phyloP scores from a whole-genome alignment of 2,113 vertebrate genomes.

The Hystrix brachyura region DNA sequence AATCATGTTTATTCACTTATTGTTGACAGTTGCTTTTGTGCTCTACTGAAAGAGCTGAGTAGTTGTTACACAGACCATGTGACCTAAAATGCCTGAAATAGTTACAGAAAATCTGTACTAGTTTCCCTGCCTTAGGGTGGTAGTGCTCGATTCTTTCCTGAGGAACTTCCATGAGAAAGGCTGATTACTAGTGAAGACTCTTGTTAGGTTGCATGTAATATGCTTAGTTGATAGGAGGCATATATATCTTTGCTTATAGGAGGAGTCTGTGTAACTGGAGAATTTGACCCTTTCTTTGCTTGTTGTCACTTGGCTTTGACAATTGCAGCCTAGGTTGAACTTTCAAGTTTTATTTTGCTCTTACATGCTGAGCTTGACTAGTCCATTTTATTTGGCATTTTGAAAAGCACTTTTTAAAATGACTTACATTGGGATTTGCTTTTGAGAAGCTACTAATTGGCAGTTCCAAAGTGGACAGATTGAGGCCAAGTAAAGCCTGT shows the following conservation, averaged over 20 bases:
- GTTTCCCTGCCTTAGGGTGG: not conserved
- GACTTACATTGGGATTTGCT: conserved; percentile 70
- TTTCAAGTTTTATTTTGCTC: conserved; percentile 70
- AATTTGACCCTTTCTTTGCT: conserved; percentile 52
- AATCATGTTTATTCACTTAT: conserved; percentile 48
- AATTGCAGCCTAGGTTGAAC: not conserved
- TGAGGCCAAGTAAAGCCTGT: conserved; percentile 81
- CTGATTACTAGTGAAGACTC: not conserved
- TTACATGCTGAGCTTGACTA: conserved; percentile 56
- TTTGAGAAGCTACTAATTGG: conserved; percentile 83
- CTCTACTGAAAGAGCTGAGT: not conserved
- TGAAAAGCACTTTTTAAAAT: conserved; percentile 70
- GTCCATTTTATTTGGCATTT: conserved; percentile 67
- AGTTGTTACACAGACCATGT: conserved; percentile 32
- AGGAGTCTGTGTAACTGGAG: not conserved
- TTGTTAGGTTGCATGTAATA: not conserved
- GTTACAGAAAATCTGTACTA: not conserved
- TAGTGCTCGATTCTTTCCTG: not conserved
- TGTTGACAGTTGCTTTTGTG: conserved; percentile 34
- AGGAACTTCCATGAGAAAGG: conserved; percentile 10
- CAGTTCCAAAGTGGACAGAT: conserved; percentile 83
- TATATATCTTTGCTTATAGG: not conserved
- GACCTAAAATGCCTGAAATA: conserved; percentile 1
- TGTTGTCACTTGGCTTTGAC: conserved; percentile 62
- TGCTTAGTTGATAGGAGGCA: not conserved